Evolutionary conservation across 2,797 vertebrate genomes (phyloP).

Genomic region (Chromis chromis): DNA sequence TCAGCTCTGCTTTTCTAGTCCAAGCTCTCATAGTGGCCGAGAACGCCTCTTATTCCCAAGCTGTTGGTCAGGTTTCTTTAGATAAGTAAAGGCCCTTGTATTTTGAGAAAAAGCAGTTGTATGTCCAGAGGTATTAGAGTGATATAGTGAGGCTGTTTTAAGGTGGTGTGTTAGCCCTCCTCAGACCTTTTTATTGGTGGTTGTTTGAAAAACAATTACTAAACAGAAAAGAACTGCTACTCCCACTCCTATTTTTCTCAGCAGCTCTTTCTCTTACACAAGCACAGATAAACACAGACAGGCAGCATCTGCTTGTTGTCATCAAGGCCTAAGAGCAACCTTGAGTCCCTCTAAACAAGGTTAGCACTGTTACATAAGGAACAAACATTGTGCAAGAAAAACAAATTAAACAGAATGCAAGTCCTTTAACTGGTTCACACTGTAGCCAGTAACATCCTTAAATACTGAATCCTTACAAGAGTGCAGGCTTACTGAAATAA

Average conservation of each 20-base stretch:
- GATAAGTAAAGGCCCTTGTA: constrained; percentile 21
- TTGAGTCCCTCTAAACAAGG: constrained; percentile 53
- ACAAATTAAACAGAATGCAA: constrained; percentile 24
- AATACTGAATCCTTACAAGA: constrained; percentile 27
- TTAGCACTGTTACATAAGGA: constrained; percentile 31
- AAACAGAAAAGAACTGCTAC: constrained; percentile 25
- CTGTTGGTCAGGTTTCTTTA: constrained; percentile 45
- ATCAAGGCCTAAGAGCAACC: constrained; percentile 40
- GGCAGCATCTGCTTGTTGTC: constrained; percentile 51
- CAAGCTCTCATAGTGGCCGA: constrained; percentile 44
- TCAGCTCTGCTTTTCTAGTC: constrained; percentile 42
- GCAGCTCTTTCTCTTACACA: constrained; percentile 12
- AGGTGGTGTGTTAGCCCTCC: constrained; percentile 18
- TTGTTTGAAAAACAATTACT: constrained; percentile 22
- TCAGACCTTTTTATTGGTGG: constrained; percentile 18
- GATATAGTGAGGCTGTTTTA: constrained; percentile 32
- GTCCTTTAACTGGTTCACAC: constrained; percentile 18
- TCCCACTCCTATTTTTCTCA: constrained; percentile 7
- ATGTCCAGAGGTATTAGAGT: constrained; percentile 1
- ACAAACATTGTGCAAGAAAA: constrained; percentile 44
- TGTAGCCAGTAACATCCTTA: constrained; percentile 26
- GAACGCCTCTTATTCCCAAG: constrained; percentile 46
- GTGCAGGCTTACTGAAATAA: constrained; percentile 35
- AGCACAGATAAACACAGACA: constrained; percentile 2
- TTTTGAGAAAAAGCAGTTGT: constrained; percentile 31